phyloP scores from a whole-genome alignment of 2,797 vertebrate species.

The Bradypus variegatus region DNA sequence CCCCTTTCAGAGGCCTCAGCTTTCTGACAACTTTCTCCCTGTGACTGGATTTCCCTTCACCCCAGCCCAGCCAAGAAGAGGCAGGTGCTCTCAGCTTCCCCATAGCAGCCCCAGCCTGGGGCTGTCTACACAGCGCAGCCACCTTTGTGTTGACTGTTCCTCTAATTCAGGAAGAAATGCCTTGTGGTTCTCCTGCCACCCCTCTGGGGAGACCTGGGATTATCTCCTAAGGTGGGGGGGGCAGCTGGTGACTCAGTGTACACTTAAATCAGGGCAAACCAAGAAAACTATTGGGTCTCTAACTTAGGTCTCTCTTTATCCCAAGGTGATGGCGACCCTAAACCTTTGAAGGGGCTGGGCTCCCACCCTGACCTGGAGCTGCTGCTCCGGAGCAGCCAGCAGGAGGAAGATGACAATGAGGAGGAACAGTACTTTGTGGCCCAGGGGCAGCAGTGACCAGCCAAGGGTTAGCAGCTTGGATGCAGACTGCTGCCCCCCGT shows the following conservation, averaged over 20 bases:
- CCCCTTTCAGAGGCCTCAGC: neutral
- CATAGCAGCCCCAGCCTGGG: neutral
- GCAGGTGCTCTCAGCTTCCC: neutral
- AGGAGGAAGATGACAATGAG: constrained; percentile 63
- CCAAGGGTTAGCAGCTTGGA: neutral
- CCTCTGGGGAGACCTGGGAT: neutral
- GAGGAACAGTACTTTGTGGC: constrained; percentile 58
- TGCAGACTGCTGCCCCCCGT: neutral
- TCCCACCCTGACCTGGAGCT: constrained; percentile 80
- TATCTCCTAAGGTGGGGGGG: neutral
- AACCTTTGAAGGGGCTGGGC: constrained; percentile 71
- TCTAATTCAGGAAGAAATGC: neutral
- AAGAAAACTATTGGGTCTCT: neutral
- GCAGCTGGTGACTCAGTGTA: neutral
- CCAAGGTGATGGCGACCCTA: constrained; percentile 66
- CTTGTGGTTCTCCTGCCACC: neutral
- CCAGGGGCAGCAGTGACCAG: constrained; percentile 53
- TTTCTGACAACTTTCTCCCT: neutral
- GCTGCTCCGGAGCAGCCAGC: constrained; percentile 71
- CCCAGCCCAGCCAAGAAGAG: neutral
- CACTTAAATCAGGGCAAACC: rapidly evolving
- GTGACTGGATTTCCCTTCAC: neutral
- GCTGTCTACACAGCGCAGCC: neutral
- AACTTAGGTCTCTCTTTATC: constrained; percentile 36
- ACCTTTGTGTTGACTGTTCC: neutral